phyloP scores from a whole-genome alignment of 1,140 invertebrate genomes.

The Maconellicoccus hirsutus region DNA sequence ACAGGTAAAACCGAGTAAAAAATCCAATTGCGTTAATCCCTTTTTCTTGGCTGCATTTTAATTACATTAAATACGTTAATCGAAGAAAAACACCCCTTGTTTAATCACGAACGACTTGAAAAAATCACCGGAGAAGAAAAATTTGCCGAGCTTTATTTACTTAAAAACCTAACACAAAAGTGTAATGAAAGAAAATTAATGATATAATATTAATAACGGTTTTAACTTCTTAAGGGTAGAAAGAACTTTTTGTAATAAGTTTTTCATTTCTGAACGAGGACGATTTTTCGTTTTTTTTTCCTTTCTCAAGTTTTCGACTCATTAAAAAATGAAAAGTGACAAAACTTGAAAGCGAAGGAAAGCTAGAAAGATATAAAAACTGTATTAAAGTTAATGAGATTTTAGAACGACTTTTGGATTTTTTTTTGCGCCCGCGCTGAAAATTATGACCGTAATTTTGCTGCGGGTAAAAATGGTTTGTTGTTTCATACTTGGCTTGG shows the following conservation, averaged over 20 bases:
- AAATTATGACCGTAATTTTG: conserved; percentile 20
- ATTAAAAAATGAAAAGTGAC: conserved; percentile 20
- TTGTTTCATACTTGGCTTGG: conserved; percentile 18
- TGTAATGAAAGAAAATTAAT: conserved; percentile 10
- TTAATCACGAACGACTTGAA: not conserved
- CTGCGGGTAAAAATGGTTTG: conserved; percentile 12
- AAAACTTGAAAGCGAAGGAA: conserved; percentile 7
- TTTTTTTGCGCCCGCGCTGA: not conserved
- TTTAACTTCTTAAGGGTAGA: conserved; percentile 4
- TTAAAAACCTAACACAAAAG: not conserved
- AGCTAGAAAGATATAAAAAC: conserved; percentile 15
- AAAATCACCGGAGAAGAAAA: not conserved
- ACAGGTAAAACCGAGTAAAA: not conserved
- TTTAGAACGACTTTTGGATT: conserved; percentile 13
- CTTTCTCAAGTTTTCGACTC: conserved; percentile 13
- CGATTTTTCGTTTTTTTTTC: not conserved
- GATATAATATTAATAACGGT: conserved; percentile 9
- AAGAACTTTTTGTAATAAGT: not conserved
- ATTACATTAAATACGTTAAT: not conserved
- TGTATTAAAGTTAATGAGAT: conserved; percentile 22
- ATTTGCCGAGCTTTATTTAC: not conserved
- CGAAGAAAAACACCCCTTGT: not conserved
- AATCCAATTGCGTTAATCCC: not conserved
- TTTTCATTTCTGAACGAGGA: not conserved
- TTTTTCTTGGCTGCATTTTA: not conserved